Evolutionary conservation across 1,140 invertebrate species (phyloP).

Genomic region (Geopemphigus sp.): DNA sequence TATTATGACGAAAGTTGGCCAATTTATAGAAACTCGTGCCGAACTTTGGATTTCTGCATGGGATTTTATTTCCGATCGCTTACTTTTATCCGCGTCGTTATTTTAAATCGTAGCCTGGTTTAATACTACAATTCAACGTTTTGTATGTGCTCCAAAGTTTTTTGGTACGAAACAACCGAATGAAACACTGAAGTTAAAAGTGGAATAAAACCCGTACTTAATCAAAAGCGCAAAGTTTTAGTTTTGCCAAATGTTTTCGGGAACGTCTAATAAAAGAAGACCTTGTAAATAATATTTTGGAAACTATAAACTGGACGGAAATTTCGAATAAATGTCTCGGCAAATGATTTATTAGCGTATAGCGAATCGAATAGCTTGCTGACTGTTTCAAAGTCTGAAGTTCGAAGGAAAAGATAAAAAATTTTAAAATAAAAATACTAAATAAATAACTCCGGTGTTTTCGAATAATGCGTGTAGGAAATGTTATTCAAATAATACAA

Average conservation of each 20-base stretch:
- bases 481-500: not conserved
- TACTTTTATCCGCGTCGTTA: conserved; percentile 30
- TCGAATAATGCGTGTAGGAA: not conserved
- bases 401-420: not conserved
- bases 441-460: not conserved
- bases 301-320: conserved; percentile 27
- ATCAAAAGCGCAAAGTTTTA: conserved; percentile 33
- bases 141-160: conserved; percentile 10
- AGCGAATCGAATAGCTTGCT: not conserved
- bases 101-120: conserved; percentile 23
- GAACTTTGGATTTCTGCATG: conserved; percentile 13
- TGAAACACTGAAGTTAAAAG: conserved; percentile 1
- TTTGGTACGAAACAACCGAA: conserved; percentile 4
- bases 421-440: not conserved
- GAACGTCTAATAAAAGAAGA: conserved; percentile 8
- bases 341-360: conserved; percentile 5
- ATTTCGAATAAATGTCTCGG: conserved; percentile 22
- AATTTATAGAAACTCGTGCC: not conserved
- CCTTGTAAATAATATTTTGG: conserved; percentile 31
- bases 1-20: too few species aligned
- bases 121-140: not conserved
- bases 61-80: conserved; percentile 22
- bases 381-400: not conserved
- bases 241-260: conserved; percentile 9
- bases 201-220: conserved; percentile 24